Base-by-base conservation (phyloP, 2,888 invertebrate genomes). In the Oscheius sp. region DNA sequence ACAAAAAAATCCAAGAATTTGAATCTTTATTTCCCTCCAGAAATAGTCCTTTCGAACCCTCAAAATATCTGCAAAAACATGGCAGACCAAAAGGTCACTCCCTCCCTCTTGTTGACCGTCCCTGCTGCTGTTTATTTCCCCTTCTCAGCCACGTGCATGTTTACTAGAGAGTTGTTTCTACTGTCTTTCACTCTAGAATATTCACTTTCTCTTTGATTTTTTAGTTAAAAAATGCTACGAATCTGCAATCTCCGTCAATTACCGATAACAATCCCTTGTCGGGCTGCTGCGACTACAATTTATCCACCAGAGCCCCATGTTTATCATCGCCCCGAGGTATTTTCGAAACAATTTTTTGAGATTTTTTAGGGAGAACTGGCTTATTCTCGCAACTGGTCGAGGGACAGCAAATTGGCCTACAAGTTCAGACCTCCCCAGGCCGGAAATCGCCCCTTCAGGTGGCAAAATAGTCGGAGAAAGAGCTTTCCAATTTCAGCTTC, bases 321-420 rank as follows among this genome's bases (percentile, higher is more conserved):
- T 0, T n/a, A 10, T 5, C 10, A 34, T 10, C 20, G 33, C 6
- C 20, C 55, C 2, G 55, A 55, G 37, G 55, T 55, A 34, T 8
- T 6, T 53, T 3, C n/a, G 3, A 8, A 15, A 4, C 3, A 53
- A 31, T 6, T 3, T 53, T 6, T n/a, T 12, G 6, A 48, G 10
- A 29, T 65, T 6, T 31, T 65, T 57, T 45, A 53, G 64, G 75
- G 75, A 39, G 57, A 71, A 37, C 65, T 72, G 25, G 52, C 46
- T n/a, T 75, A 75, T 53, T 58, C 75, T 17, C 64, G 75, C 2
- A 75, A 75, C 46, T 72, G 72, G 75, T 75, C 75, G 0, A 52
- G 75, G 15, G 75, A 75, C 50, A 65, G 65, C n/a, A 64, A 71
- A 4, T 69, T 73, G 42, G 67, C 53, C 17, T 69, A 6, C 6